Evolutionary conservation across 1,140 invertebrate genomes (phyloP), one percentile per base, ranked within the genome.

Genomic region (Holcopasites calliopsidis): DNA sequence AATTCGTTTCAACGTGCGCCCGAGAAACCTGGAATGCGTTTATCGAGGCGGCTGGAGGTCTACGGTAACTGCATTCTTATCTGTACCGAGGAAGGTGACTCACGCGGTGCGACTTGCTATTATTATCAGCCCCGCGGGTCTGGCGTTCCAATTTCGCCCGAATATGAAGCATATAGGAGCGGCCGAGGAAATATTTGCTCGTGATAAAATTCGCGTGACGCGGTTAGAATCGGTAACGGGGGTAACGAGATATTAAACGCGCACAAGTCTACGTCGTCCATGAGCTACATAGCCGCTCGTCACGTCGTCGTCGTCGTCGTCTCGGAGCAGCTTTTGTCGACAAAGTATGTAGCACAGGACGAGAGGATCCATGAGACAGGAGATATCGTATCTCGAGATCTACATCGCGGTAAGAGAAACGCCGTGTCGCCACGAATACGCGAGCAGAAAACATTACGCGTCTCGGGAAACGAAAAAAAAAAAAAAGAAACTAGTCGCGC

Each of bases 81-180:
- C 76, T 65, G 38, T 16, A 60, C 40, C 33, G 10, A 16, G 50
- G 61, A 60, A 57, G 16, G 23, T 76, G 77, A 79, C 47, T 71
- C 77, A 79, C 23, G 3, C 5, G n/a, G 18, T 26, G 16, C 21
- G 55, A 33, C 57, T 60, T 50, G 23, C 18, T 65, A 13, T 28
- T 16, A 23, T 65, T 54, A 64, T 64, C 54, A 58, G 44, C 11
- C 31, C n/a, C n/a, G 31, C 47, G 8, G 31, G 16, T 16, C 23
- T 7, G n/a, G 38, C n/a, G 55, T 57, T 52, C 28, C 33, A n/a
- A 40, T 74, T 73, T 62, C n/a, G 21, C 10, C 18, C 33, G 28
- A 61, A 78, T 50, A 13, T 44, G 26, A 62, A 44, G 50, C 72
- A 50, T 21, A 49, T 11, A n/a, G n/a, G n/a, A n/a, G n/a, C n/a